A percentile compares a stretch with the other conserved stretches of the same genome.
These are phyloP conservation scores for Odocoileus hemionus DNA, from an alignment of 2,113 vertebrate genomes.

Conservation along the genomic window DNA sequence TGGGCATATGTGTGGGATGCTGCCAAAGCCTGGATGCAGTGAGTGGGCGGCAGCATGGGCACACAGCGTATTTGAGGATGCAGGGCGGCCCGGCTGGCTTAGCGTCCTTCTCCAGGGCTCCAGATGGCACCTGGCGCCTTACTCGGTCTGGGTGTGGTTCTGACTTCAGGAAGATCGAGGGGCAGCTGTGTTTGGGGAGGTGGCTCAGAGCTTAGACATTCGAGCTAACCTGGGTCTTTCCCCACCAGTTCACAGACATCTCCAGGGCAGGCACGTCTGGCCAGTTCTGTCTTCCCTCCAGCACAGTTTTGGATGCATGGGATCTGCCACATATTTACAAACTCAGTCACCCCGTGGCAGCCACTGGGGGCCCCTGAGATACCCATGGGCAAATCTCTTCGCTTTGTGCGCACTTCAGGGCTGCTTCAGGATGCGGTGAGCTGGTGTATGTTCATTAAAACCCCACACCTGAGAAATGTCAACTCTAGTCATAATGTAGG, in stretches of 20 bases:
- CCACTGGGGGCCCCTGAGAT: not conserved
- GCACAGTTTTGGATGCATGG: accelerated
- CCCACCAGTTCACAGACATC: accelerated
- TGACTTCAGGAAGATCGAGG: not conserved
- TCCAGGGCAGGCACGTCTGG: not conserved
- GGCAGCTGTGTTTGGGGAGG: not conserved
- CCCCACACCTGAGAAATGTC: not conserved
- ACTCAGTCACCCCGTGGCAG: accelerated
- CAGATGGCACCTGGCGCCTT: not conserved
- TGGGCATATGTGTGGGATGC: not conserved
- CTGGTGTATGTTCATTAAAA: not conserved
- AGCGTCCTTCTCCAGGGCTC: not conserved
- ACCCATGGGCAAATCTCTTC: not conserved
- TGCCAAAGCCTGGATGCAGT: not conserved
- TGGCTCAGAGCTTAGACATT: not conserved
- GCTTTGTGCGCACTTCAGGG: not conserved
- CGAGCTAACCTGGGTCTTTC: accelerated
- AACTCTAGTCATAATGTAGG: not conserved
- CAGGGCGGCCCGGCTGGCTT: accelerated
- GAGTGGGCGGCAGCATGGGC: not conserved
- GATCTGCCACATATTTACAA: accelerated
- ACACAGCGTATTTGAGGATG: not conserved
- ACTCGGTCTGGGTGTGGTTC: accelerated
- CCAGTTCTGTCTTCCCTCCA: not conserved
- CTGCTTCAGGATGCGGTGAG: not conserved